Conservation (phyloP, 2,113 vertebrate genomes). For the Cairina moschata region DNA sequence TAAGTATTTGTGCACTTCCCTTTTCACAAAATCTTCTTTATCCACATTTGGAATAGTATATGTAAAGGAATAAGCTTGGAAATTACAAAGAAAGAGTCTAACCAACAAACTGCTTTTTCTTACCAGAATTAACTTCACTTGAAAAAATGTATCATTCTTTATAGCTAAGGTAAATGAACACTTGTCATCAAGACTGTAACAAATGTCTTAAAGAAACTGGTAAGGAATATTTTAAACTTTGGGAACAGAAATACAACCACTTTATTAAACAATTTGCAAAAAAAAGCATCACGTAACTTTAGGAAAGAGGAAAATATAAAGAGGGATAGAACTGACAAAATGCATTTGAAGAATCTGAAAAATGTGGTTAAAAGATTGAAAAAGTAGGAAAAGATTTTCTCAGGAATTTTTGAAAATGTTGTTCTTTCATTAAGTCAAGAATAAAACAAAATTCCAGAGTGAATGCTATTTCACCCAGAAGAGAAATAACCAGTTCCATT, state of each 20-base stretch:
- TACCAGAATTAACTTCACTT: not conserved
- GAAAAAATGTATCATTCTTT: not conserved
- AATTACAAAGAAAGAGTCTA: not conserved
- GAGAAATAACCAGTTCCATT: not conserved
- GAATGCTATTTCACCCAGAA: not conserved
- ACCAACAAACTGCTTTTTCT: not conserved
- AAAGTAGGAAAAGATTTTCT: not conserved
- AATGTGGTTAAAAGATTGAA: not conserved
- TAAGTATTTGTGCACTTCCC: not conserved
- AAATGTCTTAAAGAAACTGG: not conserved
- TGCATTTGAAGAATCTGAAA: not conserved
- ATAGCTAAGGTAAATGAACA: not conserved
- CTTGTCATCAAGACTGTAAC: not conserved
- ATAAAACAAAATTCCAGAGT: not conserved
- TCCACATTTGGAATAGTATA: not conserved
- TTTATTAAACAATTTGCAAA: not conserved
- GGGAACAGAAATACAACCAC: not conserved
- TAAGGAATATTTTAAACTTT: not conserved
- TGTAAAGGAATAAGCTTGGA: not conserved
- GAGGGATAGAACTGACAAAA: not conserved
- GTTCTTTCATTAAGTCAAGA: not conserved
- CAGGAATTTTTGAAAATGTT: not conserved
- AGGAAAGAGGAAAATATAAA: not conserved
- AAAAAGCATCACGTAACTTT: not conserved
- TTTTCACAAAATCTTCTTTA: conserved; percentile 4